Evolutionary conservation across 2,797 vertebrate genomes (phyloP), one percentile per base, ranked within the genome.

Genomic region (Benthosema pterotum): DNA sequence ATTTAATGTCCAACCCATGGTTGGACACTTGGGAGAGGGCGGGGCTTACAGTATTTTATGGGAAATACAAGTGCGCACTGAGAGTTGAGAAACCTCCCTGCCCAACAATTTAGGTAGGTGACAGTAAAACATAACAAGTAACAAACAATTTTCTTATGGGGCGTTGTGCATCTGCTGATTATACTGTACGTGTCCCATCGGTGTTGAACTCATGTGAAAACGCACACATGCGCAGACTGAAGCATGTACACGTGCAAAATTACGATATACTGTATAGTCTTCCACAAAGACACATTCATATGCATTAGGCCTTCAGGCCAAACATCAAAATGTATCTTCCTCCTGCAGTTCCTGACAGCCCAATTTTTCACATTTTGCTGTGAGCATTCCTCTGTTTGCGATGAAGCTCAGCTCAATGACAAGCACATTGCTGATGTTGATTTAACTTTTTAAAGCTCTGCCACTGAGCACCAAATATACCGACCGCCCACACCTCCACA

Each of bases 371-470:
- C 82, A 83, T 79, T 42, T 42, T 38, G 69, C 82, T 77, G 82
- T 64, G 25, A 87, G 83, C 69, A 11, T 65, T 71, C 68, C 60
- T 64, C 50, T 68, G 69, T 67, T 85, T 84, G 52, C 77, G 78
- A 72, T 50, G 71, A 80, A 75, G 74, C 52, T 55, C 52, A 25
- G 66, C 70, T 75, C 71, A 66, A 67, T 77, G 68, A 77, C 42
- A 57, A 80, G 75, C 74, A 69, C 45, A 49, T 69, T 72, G 79
- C 79, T 83, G 68, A 82, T 72, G 80, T 80, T 83, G 68, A 82
- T 82, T 87, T 80, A 83, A 86, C 80, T 92, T 89, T n/a, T 85
- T 82, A 85, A 88, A 77, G 79, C 70, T 71, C 70, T 76, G 67
- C 70, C 76, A 28, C 55, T 12, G 48, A 73, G 45, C 57, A 49